Evolutionary conservation across 92 coral and sea anemone genomes (phyloP).

Genomic region (Pocillopora grandis): DNA sequence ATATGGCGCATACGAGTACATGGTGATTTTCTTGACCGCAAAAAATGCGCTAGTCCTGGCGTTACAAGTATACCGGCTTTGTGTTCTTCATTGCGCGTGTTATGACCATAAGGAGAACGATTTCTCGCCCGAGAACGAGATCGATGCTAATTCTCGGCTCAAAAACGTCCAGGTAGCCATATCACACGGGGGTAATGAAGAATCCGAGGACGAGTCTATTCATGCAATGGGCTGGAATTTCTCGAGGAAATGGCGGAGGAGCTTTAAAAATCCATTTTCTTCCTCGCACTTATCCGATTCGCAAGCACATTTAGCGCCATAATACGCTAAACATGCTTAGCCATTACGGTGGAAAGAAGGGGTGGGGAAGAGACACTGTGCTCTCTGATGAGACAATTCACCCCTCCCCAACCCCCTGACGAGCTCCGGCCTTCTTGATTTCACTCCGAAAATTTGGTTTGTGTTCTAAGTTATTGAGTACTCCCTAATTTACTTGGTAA

Average conservation of each 20-base stretch:
- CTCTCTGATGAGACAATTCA: too few relatives aligned
- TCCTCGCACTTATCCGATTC: not conserved
- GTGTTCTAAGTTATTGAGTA: too few relatives aligned
- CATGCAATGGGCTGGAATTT: slow-evolving; percentile 14
- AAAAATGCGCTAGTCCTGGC: slow-evolving; percentile 91
- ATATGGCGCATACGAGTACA: slow-evolving; percentile 87
- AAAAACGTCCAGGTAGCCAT: slow-evolving; percentile 93
- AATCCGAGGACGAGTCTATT: slow-evolving; percentile 6
- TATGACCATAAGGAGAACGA: slow-evolving; percentile 94
- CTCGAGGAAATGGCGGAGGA: slow-evolving; percentile 16
- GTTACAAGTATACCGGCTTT: slow-evolving; percentile 87
- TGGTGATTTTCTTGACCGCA: slow-evolving; percentile 93
- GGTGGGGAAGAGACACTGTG: too few relatives aligned
- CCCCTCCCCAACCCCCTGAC: too few relatives aligned
- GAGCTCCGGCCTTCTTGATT: too few relatives aligned
- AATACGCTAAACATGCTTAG: not conserved
- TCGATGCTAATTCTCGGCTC: slow-evolving; percentile 80
- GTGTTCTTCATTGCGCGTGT: slow-evolving; percentile 89
- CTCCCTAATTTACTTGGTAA: too few relatives aligned
- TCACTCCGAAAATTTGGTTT: too few relatives aligned
- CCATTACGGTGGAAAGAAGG: too few relatives aligned
- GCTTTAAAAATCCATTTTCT: slow-evolving; percentile 11
- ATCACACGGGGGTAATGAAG: slow-evolving; percentile 64
- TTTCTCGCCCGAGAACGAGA: slow-evolving; percentile 89
- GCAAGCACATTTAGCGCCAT: slow-evolving; percentile 13